These are phyloP conservation scores for Coluber constrictor DNA, from an alignment of 2,797 vertebrate species.

Conservation along the genomic window DNA sequence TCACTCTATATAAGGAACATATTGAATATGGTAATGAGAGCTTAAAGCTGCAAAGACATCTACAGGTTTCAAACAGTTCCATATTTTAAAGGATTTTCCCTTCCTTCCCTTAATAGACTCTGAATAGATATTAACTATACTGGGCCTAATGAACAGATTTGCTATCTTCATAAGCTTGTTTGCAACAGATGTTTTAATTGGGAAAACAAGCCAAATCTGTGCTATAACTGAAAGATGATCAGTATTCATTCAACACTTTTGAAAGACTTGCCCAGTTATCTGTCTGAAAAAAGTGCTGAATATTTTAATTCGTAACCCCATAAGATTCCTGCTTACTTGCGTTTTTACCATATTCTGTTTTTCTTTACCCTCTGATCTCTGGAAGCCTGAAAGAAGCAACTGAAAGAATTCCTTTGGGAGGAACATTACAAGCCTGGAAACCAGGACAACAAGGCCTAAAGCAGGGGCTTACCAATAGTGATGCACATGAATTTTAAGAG, in stretches of 20 bases:
- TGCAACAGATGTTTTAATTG: slow-evolving; percentile 10
- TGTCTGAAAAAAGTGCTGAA: slow-evolving; percentile 1
- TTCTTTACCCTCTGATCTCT: neutral
- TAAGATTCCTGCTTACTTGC: neutral
- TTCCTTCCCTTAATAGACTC: neutral
- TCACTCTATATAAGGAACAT: neutral
- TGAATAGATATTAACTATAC: slow-evolving; percentile 16
- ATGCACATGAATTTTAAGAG: neutral
- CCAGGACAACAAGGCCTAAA: neutral
- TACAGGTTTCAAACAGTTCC: neutral
- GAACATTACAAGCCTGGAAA: neutral
- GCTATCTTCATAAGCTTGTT: neutral
- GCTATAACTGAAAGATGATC: slow-evolving; percentile 12
- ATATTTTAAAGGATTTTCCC: neutral
- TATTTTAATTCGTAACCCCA: slow-evolving; percentile 1
- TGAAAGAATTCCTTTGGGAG: neutral
- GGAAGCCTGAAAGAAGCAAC: neutral
- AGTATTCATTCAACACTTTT: slow-evolving; percentile 21
- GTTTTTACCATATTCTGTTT: neutral
- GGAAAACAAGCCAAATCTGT: slow-evolving; percentile 6
- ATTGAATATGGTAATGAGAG: neutral
- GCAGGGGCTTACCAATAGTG: neutral
- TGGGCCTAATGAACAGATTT: neutral
- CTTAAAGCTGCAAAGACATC: neutral
- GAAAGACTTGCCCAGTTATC: neutral